Base-by-base conservation (phyloP, 1,140 invertebrate genomes). In the Drosophila sucinea region DNA sequence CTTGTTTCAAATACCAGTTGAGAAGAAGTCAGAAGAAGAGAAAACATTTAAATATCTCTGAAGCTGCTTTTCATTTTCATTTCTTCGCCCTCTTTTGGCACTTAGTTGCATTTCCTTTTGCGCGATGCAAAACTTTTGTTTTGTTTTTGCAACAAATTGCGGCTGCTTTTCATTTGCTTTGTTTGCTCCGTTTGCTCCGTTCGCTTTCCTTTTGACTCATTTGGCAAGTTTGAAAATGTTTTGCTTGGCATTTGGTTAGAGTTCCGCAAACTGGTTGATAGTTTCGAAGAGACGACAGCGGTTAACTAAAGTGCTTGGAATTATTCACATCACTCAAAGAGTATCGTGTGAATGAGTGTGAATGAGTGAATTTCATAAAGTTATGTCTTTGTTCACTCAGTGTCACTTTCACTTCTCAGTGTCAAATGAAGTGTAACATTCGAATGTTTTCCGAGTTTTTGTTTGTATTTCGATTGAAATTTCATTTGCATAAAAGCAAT, bases 61-160 rank as follows among this genome's bases (percentile, higher is more conserved):
- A 30, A 54, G 57, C 65, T 40, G 65, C 38, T 47, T 41, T 69
- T 66, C 11, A 47, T 54, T 62, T 44, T 27, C 8, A 11, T 35
- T 32, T 41, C 30, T 27, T 32, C 40, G 7, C 35, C 17, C 25
- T 29, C 64, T 54, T 51, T 8, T 64, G 47, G n/a, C 56, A 77
- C 73, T 70, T 77, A 71, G 73, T 77, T 77, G 75, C 75, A 77
- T 77, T 77, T 77, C 73, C 73, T 51, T 40, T 58, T 56, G 51
- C 27, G 41, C 17, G 40, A 33, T 38, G 55, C 44, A 73, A 78
- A 78, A 74, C 63, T 70, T 64, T 81, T 65, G 66, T 74, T 58
- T 82, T 82, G 74, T 82, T 82, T 77, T 74, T 82, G 67, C 79
- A 77, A 74, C 79, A 81, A 81, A 81, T 81, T 81, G 79, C 66